These are phyloP conservation scores for Scaptomyza caliginosa DNA, from an alignment of 2,888 invertebrate genomes.

Conservation along the genomic window DNA sequence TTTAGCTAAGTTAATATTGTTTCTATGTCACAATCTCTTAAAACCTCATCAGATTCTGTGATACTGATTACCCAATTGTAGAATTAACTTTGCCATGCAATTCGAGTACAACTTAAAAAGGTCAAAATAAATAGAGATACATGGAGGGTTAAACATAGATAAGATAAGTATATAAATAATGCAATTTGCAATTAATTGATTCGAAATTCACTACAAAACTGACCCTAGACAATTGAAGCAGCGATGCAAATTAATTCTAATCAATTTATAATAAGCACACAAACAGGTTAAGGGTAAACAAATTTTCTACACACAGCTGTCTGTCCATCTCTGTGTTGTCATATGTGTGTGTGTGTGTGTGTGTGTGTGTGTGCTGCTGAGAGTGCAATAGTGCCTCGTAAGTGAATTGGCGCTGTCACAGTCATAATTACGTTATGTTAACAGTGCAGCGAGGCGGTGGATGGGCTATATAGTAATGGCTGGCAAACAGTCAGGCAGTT, in stretches of 20 bases:
- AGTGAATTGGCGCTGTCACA: conserved; percentile 58
- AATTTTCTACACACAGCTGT: conserved; percentile 20
- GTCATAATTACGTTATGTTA: conserved; percentile 56
- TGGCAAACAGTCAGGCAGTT: background rate
- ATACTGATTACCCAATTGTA: too few species aligned
- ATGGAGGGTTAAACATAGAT: too few species aligned
- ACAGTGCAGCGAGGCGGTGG: conserved; percentile 12
- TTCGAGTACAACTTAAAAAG: background rate
- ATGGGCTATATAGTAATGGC: background rate
- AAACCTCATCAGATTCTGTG: too few species aligned
- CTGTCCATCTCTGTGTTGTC: too few species aligned
- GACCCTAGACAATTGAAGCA: conserved; percentile 15
- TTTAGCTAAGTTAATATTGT: too few species aligned
- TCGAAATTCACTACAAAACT: conserved; percentile 10
- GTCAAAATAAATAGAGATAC: background rate
- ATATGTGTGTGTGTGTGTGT: background rate
- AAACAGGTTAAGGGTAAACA: conserved; percentile 25
- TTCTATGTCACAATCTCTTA: too few species aligned
- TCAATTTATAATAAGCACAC: conserved; percentile 35
- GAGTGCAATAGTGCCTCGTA: conserved; percentile 39
- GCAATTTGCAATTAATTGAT: conserved; percentile 19
- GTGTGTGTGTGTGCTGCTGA: background rate
- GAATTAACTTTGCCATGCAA: too few species aligned
- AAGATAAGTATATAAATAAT: conserved; percentile 7
- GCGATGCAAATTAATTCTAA: conserved; percentile 32